Conservation (phyloP, 2,113 vertebrate species). For the Neomonachus schauinslandi region DNA sequence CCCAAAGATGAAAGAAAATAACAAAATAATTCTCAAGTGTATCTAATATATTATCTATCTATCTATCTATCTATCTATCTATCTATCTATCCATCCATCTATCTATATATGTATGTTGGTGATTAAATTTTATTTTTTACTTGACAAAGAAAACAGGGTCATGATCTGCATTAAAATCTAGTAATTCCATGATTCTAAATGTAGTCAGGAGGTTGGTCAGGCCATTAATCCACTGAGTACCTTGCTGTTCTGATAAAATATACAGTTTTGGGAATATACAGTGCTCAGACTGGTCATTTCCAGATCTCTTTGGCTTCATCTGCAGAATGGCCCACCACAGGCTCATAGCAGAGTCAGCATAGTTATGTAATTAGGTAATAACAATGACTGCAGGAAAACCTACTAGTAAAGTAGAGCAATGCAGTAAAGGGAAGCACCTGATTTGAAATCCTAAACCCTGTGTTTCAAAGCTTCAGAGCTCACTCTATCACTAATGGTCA, state of each 20-base stretch:
- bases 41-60: not conserved
- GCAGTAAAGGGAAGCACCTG: not conserved
- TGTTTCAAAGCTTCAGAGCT: not conserved
- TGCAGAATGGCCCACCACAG: not conserved
- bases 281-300: not conserved
- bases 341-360: not conserved
- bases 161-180: not conserved
- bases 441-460: not conserved
- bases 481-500: not conserved
- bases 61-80: too few species aligned
- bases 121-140: slow-evolving; percentile 19
- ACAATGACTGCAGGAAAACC: not conserved
- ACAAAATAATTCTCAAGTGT: not conserved
- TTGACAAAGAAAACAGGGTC: not conserved
- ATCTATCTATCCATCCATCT: too few species aligned
- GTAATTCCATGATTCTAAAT: not conserved
- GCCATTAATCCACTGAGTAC: not conserved
- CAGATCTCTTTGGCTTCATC: not conserved
- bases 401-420: not conserved
- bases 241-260: not conserved
- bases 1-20: not conserved
- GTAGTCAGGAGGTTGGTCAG: not conserved
- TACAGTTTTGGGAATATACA: not conserved
- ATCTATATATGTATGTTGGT: not conserved
- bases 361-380: not conserved